Percentiles rank a stretch among this genome's conserved stretches.
phyloP scores from a whole-genome alignment of 2,888 invertebrate species.

The Sphaerolaimus hirsutus region DNA sequence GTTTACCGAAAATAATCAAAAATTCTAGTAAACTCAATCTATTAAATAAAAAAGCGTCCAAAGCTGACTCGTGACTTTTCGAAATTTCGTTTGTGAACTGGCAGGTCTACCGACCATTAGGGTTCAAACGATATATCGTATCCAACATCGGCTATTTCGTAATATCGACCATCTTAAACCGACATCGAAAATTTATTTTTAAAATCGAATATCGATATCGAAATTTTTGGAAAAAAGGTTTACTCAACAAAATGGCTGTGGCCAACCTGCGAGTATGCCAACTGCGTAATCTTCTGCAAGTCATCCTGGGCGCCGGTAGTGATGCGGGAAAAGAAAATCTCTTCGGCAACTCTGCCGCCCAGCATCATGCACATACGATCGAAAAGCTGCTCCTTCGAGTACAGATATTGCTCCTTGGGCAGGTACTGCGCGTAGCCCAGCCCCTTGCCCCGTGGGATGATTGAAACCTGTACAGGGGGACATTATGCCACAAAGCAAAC shows the following conservation, averaged over 20 bases:
- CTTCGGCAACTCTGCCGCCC: constrained; percentile 88
- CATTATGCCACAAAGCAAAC: too few species aligned
- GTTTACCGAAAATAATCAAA: too few species aligned
- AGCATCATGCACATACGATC: constrained; percentile 80
- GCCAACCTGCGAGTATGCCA: constrained; percentile 71
- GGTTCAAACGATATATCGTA: too few species aligned
- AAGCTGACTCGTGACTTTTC: too few species aligned
- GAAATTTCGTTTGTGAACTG: too few species aligned
- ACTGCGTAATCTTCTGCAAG: constrained; percentile 85
- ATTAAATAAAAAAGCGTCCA: too few species aligned
- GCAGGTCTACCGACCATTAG: not conserved
- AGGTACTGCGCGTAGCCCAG: constrained; percentile 95
- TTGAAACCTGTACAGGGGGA: constrained; percentile 44
- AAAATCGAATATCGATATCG: too few species aligned
- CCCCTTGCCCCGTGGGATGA: constrained; percentile 90
- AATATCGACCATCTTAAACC: not conserved
- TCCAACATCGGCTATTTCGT: constrained; percentile 3
- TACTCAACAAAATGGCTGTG: too few species aligned
- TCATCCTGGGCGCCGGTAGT: constrained; percentile 98
- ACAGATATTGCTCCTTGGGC: constrained; percentile 88
- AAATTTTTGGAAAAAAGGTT: too few species aligned
- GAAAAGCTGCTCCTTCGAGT: constrained; percentile 66
- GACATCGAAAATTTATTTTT: too few species aligned
- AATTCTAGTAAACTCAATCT: too few species aligned
- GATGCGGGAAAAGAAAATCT: constrained; percentile 77